These are phyloP conservation scores for Pseudococcus jackbeardsleyi DNA, from an alignment of 2,888 invertebrate genomes.

Conservation along the genomic window DNA sequence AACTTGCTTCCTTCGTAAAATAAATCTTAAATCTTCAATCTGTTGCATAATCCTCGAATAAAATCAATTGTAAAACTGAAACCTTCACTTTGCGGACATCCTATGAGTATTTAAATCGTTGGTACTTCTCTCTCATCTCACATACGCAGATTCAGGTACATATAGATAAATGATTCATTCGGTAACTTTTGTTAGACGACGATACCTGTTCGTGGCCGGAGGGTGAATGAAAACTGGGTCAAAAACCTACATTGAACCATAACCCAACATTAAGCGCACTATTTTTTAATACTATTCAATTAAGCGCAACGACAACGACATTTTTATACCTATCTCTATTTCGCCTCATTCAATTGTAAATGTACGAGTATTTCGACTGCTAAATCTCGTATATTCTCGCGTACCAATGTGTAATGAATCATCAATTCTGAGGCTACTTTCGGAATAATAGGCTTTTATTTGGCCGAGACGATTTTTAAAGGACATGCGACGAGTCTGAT, in stretches of 20 bases:
- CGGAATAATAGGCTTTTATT: conserved; percentile 51
- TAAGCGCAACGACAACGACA: conserved; percentile 36
- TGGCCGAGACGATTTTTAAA: conserved; percentile 7
- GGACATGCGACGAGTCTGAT: conserved; percentile 20
- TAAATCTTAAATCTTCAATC: not conserved
- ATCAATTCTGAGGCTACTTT: conserved; percentile 49
- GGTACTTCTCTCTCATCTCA: not conserved
- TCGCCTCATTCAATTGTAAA: conserved; percentile 42
- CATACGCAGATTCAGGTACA: not conserved
- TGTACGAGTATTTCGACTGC: conserved; percentile 21
- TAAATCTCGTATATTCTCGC: not conserved
- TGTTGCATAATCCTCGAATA: not conserved
- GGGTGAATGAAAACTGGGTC: conserved; percentile 53
- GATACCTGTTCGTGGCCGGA: conserved; percentile 45
- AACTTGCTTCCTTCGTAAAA: not conserved
- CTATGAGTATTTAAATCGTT: conserved; percentile 27
- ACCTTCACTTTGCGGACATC: conserved; percentile 34
- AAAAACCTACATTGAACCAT: conserved; percentile 57
- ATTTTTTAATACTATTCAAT: conserved; percentile 57
- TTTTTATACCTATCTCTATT: conserved; percentile 53
- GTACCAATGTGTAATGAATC: not conserved
- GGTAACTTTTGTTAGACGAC: conserved; percentile 52
- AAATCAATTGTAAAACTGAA: conserved; percentile 5
- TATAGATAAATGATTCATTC: conserved; percentile 40
- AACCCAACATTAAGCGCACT: conserved; percentile 50